A percentile compares a stretch with the other conserved stretches of the same genome.
Conservation (phyloP, 1,140 invertebrate species). For the Aphaenogaster rudis region DNA sequence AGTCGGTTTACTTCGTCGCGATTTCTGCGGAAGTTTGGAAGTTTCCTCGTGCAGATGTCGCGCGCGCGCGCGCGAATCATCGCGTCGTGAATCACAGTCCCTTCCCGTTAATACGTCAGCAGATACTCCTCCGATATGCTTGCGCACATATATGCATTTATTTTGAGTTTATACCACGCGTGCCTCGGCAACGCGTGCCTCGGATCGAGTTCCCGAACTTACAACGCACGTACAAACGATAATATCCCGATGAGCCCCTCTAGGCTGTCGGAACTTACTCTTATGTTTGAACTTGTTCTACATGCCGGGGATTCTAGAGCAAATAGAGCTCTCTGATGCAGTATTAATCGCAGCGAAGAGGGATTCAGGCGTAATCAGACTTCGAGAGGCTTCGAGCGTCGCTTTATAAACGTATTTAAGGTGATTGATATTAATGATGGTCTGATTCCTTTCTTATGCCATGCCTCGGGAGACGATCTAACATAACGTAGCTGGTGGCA, state of each 20-base stretch:
- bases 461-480: not conserved
- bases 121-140: not conserved
- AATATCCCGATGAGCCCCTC: conserved; percentile 28
- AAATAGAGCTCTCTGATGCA: conserved; percentile 20
- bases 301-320: conserved; percentile 23
- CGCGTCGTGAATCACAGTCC: not conserved
- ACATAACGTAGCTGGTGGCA: not conserved
- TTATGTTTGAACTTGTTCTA: conserved; percentile 51
- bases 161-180: conserved; percentile 27
- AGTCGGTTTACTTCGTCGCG: not conserved
- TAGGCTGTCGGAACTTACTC: conserved; percentile 39
- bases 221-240: conserved; percentile 8
- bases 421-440: not conserved
- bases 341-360: conserved; percentile 38
- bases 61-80: not conserved
- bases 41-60: not conserved
- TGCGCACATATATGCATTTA: not conserved
- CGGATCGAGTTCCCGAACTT: conserved; percentile 44
- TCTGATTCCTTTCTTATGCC: not conserved
- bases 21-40: not conserved
- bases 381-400: not conserved
- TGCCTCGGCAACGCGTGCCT: conserved; percentile 15
- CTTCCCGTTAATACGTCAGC: not conserved
- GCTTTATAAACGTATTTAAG: not conserved
- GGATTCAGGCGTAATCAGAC: conserved; percentile 16